Evolutionary conservation across 2,888 invertebrate genomes (phyloP).

Genomic region (Ophioninae sp.): DNA sequence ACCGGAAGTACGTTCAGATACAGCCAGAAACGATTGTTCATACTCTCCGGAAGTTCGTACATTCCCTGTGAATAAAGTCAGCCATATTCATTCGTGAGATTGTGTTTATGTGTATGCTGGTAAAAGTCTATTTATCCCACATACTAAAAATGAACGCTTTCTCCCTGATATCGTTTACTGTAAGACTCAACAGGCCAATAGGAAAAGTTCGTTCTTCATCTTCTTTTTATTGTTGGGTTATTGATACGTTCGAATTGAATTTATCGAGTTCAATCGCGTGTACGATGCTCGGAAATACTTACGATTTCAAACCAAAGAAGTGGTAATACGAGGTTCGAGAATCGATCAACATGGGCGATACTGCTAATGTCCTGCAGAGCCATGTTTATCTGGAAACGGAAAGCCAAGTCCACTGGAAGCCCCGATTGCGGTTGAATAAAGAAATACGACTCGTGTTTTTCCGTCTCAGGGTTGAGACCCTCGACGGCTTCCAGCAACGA

Average conservation of each 20-base stretch:
- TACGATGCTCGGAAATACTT: constrained; percentile 81
- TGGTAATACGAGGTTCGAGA: constrained; percentile 89
- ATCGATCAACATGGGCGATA: constrained; percentile 86
- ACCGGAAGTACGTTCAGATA: constrained; percentile 88
- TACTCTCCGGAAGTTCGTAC: constrained; percentile 84
- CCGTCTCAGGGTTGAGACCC: constrained; percentile 85
- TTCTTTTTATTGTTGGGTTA: too few species aligned
- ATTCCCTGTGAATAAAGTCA: constrained; percentile 83
- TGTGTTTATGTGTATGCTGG: neutral
- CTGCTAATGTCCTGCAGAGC: constrained; percentile 86
- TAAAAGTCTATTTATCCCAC: too few species aligned
- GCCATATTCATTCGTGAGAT: neutral
- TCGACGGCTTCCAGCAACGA: constrained; percentile 85
- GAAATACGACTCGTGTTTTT: constrained; percentile 87
- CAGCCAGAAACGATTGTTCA: constrained; percentile 86
- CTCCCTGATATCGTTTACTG: too few species aligned
- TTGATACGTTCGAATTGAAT: too few species aligned
- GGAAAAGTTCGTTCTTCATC: too few species aligned
- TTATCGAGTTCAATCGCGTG: too few species aligned
- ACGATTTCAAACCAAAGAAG: constrained; percentile 95
- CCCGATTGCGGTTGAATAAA: constrained; percentile 92
- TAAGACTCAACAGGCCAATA: too few species aligned
- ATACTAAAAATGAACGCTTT: too few species aligned
- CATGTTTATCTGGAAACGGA: constrained; percentile 94
- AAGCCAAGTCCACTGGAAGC: constrained; percentile 89